Evolutionary conservation across 2,888 invertebrate genomes (phyloP).

Genomic region (Tanypteryx hageni): DNA sequence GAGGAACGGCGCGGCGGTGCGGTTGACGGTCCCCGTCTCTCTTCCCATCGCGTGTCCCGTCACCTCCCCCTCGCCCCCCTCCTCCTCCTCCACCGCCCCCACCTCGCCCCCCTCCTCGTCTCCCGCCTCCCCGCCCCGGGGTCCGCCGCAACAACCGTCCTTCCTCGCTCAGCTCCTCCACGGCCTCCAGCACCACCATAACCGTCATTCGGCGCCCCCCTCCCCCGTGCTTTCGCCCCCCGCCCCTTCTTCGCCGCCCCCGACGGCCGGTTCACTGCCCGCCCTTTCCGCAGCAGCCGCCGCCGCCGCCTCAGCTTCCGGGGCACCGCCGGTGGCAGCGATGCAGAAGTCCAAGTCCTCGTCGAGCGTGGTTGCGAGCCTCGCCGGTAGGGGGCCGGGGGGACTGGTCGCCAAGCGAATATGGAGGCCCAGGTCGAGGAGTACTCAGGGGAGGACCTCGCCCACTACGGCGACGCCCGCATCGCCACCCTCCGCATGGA

Average conservation of each 20-base stretch:
- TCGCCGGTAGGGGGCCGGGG: conserved; percentile 76
- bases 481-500: conserved; percentile 82
- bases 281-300: conserved; percentile 70
- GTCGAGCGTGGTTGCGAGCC: conserved; percentile 90
- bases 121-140: conserved; percentile 34
- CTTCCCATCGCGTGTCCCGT: conserved; percentile 21
- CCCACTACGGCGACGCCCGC: conserved; percentile 82
- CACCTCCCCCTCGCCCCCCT: not conserved
- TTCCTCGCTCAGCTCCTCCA: conserved; percentile 81
- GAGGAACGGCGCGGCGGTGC: conserved; percentile 37
- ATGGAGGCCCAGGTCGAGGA: conserved; percentile 90
- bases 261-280: conserved; percentile 65
- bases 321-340: conserved; percentile 73
- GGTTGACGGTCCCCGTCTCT: not conserved
- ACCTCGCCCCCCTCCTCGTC: conserved; percentile 14
- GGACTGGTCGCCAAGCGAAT: conserved; percentile 88
- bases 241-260: conserved; percentile 70
- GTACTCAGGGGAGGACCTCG: conserved; percentile 71
- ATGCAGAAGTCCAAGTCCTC: conserved; percentile 96
- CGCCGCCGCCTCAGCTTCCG: conserved; percentile 77
- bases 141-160: conserved; percentile 76
- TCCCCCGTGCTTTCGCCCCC: conserved; percentile 77
- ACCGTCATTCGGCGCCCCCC: conserved; percentile 71
- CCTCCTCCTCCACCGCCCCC: conserved; percentile 41
- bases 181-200: conserved; percentile 74